Evolutionary conservation across 2,888 invertebrate genomes (phyloP).

Genomic region (Idaea biselata): DNA sequence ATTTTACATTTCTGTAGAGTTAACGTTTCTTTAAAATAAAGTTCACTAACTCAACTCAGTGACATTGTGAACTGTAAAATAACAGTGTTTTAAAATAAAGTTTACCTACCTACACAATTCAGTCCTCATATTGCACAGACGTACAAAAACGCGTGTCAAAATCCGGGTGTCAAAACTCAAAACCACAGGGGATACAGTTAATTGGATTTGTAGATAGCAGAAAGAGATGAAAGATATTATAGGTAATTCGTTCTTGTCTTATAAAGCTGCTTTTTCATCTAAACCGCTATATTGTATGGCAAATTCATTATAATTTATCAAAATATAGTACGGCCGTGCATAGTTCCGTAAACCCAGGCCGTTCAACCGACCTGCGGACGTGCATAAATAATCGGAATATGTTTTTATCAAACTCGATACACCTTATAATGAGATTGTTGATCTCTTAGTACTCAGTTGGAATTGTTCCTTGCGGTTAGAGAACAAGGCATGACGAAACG

Average conservation of each 20-base stretch:
- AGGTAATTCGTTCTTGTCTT: too few relatives aligned
- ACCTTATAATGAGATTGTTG: slow-evolving; percentile 64
- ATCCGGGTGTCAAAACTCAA: slow-evolving; percentile 6
- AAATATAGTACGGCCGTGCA: not conserved
- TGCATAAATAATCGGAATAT: slow-evolving; percentile 74
- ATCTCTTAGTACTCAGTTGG: slow-evolving; percentile 34
- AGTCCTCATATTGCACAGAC: not conserved
- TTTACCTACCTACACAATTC: not conserved
- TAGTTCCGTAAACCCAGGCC: slow-evolving; percentile 27
- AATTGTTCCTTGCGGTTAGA: not conserved
- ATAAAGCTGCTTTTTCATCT: too few relatives aligned
- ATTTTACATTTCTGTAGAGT: too few relatives aligned
- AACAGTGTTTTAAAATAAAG: not conserved
- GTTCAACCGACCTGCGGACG: slow-evolving; percentile 54
- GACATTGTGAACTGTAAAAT: too few relatives aligned
- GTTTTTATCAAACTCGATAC: slow-evolving; percentile 59
- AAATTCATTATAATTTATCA: not conserved
- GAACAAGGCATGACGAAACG: too few relatives aligned
- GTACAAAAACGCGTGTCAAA: not conserved
- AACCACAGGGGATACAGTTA: not conserved
- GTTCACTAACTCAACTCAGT: too few relatives aligned
- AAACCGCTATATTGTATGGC: not conserved
- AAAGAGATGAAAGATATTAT: not conserved
- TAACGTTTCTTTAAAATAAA: too few relatives aligned
- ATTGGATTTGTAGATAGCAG: not conserved